A percentile compares a stretch with the other conserved stretches of the same genome.
Evolutionary conservation across 1,140 invertebrate genomes (phyloP).

Genomic region (Orius insidiosus): DNA sequence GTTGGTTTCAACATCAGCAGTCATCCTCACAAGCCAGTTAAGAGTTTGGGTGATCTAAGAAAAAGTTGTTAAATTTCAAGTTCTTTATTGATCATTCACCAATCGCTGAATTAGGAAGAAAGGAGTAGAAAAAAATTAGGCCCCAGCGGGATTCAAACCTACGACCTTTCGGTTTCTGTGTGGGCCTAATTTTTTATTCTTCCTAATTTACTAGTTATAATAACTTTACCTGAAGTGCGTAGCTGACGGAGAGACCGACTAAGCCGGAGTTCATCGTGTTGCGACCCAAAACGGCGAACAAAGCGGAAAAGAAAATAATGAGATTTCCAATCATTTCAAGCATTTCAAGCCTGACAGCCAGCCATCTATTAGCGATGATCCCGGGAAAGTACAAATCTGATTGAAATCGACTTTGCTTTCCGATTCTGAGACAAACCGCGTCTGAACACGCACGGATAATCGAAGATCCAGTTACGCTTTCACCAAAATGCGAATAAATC

Average conservation of each 20-base stretch:
- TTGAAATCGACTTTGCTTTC: conserved; percentile 73
- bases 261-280: conserved; percentile 53
- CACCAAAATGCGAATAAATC: conserved; percentile 95
- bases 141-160: too few relatives aligned
- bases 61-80: background rate
- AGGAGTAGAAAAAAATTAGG: too few relatives aligned
- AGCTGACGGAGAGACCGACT: conserved; percentile 79
- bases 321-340: conserved; percentile 85
- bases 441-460: conserved; percentile 60
- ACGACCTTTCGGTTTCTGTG: too few relatives aligned
- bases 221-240: conserved; percentile 59
- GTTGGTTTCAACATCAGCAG: conserved; percentile 70
- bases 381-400: conserved; percentile 75
- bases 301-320: conserved; percentile 73
- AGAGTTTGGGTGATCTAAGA: conserved; percentile 75
- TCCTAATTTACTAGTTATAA: too few relatives aligned
- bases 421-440: conserved; percentile 66
- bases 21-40: conserved; percentile 94
- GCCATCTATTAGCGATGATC: conserved; percentile 81
- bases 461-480: conserved; percentile 59
- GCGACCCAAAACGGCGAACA: conserved; percentile 68
- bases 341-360: conserved; percentile 74
- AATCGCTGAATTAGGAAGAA: too few relatives aligned
- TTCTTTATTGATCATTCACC: too few relatives aligned
- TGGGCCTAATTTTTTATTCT: too few relatives aligned